Evolutionary conservation across 2,888 invertebrate genomes (phyloP).

Genomic region (Allacma fusca): DNA sequence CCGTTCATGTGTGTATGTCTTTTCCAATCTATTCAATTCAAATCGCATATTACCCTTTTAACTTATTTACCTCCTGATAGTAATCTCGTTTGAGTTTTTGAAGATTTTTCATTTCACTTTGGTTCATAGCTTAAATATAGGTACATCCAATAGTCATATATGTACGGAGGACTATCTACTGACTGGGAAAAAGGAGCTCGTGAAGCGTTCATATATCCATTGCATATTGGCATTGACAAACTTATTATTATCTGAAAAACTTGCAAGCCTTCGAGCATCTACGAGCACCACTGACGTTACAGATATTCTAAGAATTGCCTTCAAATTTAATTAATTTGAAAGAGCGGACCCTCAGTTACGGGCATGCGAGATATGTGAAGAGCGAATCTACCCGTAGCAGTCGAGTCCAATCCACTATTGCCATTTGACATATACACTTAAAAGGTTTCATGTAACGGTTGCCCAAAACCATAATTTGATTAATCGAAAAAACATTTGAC

Average conservation of each 20-base stretch:
- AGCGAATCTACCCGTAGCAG: too few species aligned
- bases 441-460: neutral
- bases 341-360: too few species aligned
- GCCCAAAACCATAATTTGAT: slow-evolving; percentile 1
- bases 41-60: neutral
- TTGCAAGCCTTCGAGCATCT: neutral
- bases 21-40: too few species aligned
- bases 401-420: too few species aligned
- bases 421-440: neutral
- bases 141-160: neutral
- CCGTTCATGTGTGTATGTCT: too few species aligned
- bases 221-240: neutral
- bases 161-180: too few species aligned
- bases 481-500: neutral
- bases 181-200: too few species aligned
- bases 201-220: neutral
- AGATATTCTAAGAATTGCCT: neutral
- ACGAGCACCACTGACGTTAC: neutral
- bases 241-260: slow-evolving; percentile 9
- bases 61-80: neutral
- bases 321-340: slow-evolving; percentile 1
- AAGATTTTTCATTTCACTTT: neutral
- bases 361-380: too few species aligned
- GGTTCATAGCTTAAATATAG: neutral
- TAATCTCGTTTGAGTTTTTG: neutral